Conservation (phyloP, 2,888 invertebrate genomes). For the Tipula helvola region DNA sequence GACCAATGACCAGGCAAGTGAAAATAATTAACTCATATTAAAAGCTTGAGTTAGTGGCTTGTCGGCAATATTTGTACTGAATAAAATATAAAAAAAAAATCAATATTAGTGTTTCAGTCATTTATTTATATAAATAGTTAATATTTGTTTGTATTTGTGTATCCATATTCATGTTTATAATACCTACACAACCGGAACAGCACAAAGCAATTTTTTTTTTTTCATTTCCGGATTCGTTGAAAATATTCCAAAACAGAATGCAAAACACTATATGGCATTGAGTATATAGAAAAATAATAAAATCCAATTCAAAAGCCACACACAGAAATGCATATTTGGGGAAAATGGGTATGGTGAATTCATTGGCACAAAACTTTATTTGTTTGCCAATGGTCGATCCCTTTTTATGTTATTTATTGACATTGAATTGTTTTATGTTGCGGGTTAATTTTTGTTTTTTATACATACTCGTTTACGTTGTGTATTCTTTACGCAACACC, state of each 20-base stretch:
- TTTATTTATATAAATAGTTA: not conserved
- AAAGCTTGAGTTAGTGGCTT: not conserved
- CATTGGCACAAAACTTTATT: not conserved
- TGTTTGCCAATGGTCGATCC: not conserved
- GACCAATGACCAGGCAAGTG: not conserved
- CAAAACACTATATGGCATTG: not conserved
- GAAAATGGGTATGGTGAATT: not conserved
- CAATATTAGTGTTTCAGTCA: not conserved
- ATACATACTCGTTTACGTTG: not conserved
- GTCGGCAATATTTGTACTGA: not conserved
- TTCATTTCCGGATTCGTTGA: not conserved
- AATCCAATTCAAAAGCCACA: not conserved
- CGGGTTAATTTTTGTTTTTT: not conserved
- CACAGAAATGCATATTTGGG: not conserved
- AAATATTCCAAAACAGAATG: not conserved
- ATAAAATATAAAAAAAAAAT: not conserved
- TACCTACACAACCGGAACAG: not conserved
- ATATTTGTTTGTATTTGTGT: not conserved
- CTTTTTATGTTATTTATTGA: not conserved
- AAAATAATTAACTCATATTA: not conserved
- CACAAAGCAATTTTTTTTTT: not conserved
- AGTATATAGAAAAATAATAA: not conserved
- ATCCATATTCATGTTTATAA: not conserved
- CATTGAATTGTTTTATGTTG: not conserved
- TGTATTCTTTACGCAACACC: conserved; percentile 5